A percentile compares a stretch with the other conserved stretches of the same genome.
Evolutionary conservation across 2,797 vertebrate genomes (phyloP).

Genomic region (Helostoma temminkii): DNA sequence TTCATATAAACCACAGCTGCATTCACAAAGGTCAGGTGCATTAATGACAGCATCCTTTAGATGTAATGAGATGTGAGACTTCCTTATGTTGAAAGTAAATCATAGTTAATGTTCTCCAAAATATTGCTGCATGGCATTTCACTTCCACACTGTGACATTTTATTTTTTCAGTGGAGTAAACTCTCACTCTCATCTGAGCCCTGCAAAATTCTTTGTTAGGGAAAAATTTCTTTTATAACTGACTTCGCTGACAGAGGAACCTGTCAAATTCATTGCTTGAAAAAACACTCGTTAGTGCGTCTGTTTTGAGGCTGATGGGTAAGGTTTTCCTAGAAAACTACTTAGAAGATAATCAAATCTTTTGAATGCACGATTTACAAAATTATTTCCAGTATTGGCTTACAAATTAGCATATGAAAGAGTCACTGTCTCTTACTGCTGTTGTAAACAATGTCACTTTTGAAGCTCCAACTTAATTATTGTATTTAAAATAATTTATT

Average conservation of each 20-base stretch:
- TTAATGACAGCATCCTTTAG: slow-evolving; percentile 37
- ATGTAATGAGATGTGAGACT: slow-evolving; percentile 29
- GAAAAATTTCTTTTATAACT: slow-evolving; percentile 12
- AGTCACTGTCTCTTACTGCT: background rate
- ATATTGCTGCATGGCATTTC: slow-evolving; percentile 35
- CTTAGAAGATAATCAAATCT: slow-evolving; percentile 43
- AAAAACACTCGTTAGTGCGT: slow-evolving; percentile 14
- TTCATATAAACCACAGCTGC: background rate
- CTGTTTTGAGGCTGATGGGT: slow-evolving; percentile 30
- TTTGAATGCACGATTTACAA: slow-evolving; percentile 48
- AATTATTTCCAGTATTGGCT: slow-evolving; percentile 14
- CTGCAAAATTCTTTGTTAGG: slow-evolving; percentile 28
- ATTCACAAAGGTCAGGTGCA: slow-evolving; percentile 26
- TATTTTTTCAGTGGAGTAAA: slow-evolving; percentile 20
- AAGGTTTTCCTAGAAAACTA: slow-evolving; percentile 32
- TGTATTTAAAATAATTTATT: slow-evolving; percentile 34
- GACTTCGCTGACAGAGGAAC: slow-evolving; percentile 27
- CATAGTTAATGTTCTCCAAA: slow-evolving; percentile 27
- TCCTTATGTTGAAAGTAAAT: slow-evolving; percentile 14
- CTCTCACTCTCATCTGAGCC: slow-evolving; percentile 2
- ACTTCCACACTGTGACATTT: slow-evolving; percentile 22
- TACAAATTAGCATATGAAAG: slow-evolving; percentile 40
- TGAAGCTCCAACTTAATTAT: slow-evolving; percentile 20
- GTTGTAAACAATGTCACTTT: slow-evolving; percentile 17
- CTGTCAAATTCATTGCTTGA: slow-evolving; percentile 34